These are phyloP conservation scores for Melanostoma scalare DNA, from an alignment of 2,888 invertebrate species.

Conservation along the genomic window DNA sequence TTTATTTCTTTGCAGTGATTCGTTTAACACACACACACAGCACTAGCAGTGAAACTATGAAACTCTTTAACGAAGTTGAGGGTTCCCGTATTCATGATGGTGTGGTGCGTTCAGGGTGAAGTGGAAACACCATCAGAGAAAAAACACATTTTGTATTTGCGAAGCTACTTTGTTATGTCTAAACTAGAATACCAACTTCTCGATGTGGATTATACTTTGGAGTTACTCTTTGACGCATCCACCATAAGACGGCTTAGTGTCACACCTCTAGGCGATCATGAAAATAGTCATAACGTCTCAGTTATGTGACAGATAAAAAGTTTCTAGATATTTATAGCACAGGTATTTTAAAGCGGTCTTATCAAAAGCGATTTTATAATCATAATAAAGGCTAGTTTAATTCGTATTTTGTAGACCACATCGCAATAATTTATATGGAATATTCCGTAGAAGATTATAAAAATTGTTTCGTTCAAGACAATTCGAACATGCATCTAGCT, in stretches of 20 bases:
- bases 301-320: too few species aligned
- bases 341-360: too few species aligned
- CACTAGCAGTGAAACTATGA: neutral
- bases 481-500: too few species aligned
- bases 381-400: too few species aligned
- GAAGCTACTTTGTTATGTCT: constrained; percentile 32
- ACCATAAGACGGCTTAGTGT: constrained; percentile 22
- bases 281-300: too few species aligned
- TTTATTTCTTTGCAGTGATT: constrained; percentile 32
- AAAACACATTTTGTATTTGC: constrained; percentile 11
- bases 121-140: too few species aligned
- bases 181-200: constrained; percentile 39
- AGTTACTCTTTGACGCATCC: constrained; percentile 1
- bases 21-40: constrained; percentile 11
- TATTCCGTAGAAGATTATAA: too few species aligned
- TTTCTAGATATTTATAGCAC: too few species aligned
- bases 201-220: constrained; percentile 1
- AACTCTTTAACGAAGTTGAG: neutral
- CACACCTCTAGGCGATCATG: constrained; percentile 20
- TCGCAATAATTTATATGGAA: too few species aligned
- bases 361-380: too few species aligned
- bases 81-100: neutral
- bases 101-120: neutral
- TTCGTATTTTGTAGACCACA: too few species aligned
- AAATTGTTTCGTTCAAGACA: too few species aligned